Evolutionary conservation across 2,113 vertebrate species (phyloP).

Genomic region (Anarhynchus alexandrinus): DNA sequence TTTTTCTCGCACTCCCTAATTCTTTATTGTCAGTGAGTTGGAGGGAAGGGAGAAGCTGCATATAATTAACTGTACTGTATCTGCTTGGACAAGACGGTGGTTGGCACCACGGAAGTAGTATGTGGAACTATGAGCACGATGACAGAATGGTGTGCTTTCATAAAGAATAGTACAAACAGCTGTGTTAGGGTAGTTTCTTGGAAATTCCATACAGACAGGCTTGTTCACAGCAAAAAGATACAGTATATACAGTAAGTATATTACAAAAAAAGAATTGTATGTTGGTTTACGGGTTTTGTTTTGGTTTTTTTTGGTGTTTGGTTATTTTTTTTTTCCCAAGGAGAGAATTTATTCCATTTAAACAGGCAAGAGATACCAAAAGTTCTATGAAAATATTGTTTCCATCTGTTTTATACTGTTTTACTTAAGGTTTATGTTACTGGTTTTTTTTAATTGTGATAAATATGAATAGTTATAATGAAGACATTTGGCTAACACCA

Average conservation of each 20-base stretch:
- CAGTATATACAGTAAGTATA: neutral
- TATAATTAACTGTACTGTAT: neutral
- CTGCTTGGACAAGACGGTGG: neutral
- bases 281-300: neutral
- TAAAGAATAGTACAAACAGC: neutral
- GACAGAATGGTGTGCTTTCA: neutral
- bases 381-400: neutral
- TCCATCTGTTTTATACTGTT: neutral
- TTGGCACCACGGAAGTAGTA: neutral
- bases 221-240: neutral
- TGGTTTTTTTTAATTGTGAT: neutral
- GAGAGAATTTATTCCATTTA: neutral
- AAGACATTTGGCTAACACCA: neutral
- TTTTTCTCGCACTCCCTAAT: neutral
- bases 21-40: neutral
- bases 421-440: neutral
- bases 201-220: neutral
- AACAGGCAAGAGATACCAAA: neutral
- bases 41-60: neutral
- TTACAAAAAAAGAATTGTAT: neutral
- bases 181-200: neutral
- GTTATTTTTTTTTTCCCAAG: neutral
- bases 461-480: neutral
- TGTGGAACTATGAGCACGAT: neutral
- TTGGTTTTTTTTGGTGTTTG: neutral